Conservation (phyloP, 35 echinoderm and acorn worm species). For the Apostichopus californicus region DNA sequence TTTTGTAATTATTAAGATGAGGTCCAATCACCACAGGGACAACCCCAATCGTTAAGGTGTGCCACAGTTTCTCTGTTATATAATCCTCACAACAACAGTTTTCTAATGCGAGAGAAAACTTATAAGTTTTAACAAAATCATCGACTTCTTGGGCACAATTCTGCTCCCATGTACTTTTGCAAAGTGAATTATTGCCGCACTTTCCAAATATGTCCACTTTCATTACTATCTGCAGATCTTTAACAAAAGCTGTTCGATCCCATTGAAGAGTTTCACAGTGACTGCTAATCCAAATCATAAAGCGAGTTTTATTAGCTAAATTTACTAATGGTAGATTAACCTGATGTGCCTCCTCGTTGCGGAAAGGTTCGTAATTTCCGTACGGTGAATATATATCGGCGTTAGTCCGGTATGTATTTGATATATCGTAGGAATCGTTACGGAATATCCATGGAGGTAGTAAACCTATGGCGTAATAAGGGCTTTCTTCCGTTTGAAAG, state of each 20-base stretch:
- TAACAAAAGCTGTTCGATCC: slow-evolving; percentile 60
- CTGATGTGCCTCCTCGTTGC: neutral
- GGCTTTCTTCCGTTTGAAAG: slow-evolving; percentile 32
- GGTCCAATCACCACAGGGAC: slow-evolving; percentile 75
- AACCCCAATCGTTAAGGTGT: slow-evolving; percentile 21
- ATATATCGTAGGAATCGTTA: slow-evolving; percentile 24
- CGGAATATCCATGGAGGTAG: slow-evolving; percentile 2
- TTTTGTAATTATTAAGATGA: slow-evolving; percentile 50
- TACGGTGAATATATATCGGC: slow-evolving; percentile 32
- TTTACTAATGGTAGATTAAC: neutral
- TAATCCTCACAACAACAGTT: slow-evolving; percentile 64
- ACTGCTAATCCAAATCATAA: slow-evolving; percentile 56
- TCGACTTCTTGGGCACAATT: neutral
- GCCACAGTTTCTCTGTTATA: slow-evolving; percentile 71
- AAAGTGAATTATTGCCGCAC: slow-evolving; percentile 44
- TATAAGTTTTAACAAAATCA: slow-evolving; percentile 47
- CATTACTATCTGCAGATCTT: slow-evolving; percentile 38
- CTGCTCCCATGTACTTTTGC: neutral
- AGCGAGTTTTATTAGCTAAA: slow-evolving; percentile 1
- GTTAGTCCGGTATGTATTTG: slow-evolving; percentile 8
- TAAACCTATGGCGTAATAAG: neutral
- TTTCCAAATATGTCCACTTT: slow-evolving; percentile 46
- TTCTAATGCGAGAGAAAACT: slow-evolving; percentile 76
- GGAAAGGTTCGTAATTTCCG: slow-evolving; percentile 11
- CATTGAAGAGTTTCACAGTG: slow-evolving; percentile 52